Conservation (phyloP, 2,113 vertebrate genomes). For the Peromyscus californicus region DNA sequence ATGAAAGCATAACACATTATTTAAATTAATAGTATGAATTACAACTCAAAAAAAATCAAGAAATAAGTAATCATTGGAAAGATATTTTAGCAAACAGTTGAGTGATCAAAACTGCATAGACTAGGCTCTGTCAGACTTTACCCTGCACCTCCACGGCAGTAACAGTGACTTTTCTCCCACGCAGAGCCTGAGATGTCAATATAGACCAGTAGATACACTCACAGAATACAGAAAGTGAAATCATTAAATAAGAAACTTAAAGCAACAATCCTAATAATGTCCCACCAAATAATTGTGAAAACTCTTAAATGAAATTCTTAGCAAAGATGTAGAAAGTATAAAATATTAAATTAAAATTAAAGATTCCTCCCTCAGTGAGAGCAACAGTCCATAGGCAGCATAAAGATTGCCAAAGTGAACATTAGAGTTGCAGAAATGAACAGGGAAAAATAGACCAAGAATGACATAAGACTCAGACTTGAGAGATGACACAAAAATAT, state of each 20-base stretch:
- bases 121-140: accelerated
- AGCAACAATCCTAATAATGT: not conserved
- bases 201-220: not conserved
- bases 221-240: not conserved
- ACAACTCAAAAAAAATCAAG: not conserved
- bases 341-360: not conserved
- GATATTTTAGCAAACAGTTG: not conserved
- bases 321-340: not conserved
- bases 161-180: not conserved
- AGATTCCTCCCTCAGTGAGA: not conserved
- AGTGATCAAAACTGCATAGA: not conserved
- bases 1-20: not conserved
- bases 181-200: not conserved
- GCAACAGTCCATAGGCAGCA: not conserved
- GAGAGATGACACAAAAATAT: not conserved
- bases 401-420: not conserved
- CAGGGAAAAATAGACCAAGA: not conserved
- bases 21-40: not conserved
- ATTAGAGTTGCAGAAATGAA: not conserved
- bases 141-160: no score
- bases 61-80: not conserved
- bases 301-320: not conserved
- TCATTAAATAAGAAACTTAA: not conserved
- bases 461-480: not conserved
- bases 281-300: not conserved